Evolutionary conservation across 2,113 vertebrate genomes (phyloP).

Genomic region (Anguilla japonica): DNA sequence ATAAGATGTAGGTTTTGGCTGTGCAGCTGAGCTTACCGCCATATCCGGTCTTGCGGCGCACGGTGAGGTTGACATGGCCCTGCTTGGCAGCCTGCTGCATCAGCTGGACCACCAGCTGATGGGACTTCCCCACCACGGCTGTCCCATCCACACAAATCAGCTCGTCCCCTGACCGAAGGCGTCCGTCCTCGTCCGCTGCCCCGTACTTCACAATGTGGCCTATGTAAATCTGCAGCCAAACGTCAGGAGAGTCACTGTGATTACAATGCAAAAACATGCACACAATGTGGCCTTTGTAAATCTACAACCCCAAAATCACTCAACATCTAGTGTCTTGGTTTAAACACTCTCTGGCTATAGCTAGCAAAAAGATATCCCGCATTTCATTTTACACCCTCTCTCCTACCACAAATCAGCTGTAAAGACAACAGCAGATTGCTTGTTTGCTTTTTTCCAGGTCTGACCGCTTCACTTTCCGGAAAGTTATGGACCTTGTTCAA

Average conservation of each 20-base stretch:
- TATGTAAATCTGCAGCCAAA: slow-evolving; percentile 86
- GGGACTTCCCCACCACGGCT: slow-evolving; percentile 93
- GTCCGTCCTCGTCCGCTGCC: slow-evolving; percentile 92
- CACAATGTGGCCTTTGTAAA: neutral
- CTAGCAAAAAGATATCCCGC: too few relatives aligned
- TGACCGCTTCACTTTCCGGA: too few relatives aligned
- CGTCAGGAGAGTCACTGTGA: slow-evolving; percentile 48
- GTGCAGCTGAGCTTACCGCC: slow-evolving; percentile 69
- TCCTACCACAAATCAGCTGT: too few relatives aligned
- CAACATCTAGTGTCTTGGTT: neutral
- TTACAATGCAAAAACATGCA: neutral
- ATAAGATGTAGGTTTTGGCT: too few relatives aligned
- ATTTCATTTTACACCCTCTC: too few relatives aligned
- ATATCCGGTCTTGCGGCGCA: slow-evolving; percentile 91
- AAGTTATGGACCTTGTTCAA: too few relatives aligned
- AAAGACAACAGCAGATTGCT: too few relatives aligned
- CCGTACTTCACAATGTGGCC: slow-evolving; percentile 98
- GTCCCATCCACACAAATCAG: slow-evolving; percentile 96
- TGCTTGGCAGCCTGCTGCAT: slow-evolving; percentile 99
- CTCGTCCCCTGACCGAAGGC: slow-evolving; percentile 93
- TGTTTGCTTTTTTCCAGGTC: too few relatives aligned
- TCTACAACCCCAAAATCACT: neutral
- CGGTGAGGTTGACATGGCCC: slow-evolving; percentile 94
- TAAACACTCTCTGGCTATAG: too few relatives aligned
- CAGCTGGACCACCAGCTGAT: slow-evolving; percentile 96